Evolutionary conservation across 2,888 invertebrate genomes (phyloP).

Genomic region (Tetheella fluctuosa): DNA sequence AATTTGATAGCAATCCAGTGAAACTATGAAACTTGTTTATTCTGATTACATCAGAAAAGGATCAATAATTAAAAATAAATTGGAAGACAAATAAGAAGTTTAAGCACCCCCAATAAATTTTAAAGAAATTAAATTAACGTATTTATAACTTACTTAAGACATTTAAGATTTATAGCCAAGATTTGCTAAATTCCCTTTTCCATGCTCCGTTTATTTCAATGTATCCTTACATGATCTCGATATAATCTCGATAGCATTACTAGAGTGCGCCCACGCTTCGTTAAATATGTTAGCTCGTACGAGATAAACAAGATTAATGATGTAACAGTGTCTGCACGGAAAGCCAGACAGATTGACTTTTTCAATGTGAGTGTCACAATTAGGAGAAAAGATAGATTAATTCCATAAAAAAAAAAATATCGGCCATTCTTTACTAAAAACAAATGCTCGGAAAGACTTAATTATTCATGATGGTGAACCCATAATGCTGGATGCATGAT

Average conservation of each 20-base stretch:
- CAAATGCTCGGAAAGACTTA: not conserved
- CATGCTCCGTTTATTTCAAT: not conserved
- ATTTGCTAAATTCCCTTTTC: not conserved
- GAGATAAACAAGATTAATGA: conserved; percentile 44
- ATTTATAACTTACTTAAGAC: not conserved
- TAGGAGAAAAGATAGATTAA: not conserved
- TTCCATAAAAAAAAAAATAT: not conserved
- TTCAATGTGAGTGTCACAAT: conserved; percentile 7
- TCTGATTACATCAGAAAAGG: too few species aligned
- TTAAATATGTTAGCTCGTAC: conserved; percentile 31
- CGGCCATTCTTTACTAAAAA: not conserved
- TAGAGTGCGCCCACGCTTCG: conserved; percentile 19
- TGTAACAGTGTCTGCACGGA: conserved; percentile 19
- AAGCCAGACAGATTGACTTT: conserved; percentile 11
- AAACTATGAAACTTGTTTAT: too few species aligned
- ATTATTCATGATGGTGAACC: not conserved
- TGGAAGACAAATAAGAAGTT: not conserved
- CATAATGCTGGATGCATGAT: too few species aligned
- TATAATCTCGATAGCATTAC: conserved; percentile 8
- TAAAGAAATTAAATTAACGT: not conserved
- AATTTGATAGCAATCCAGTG: too few species aligned
- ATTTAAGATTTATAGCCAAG: not conserved
- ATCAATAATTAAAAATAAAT: not conserved
- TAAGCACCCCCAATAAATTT: too few species aligned
- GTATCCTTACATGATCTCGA: not conserved